Conservation (phyloP, 2,797 vertebrate species). For the Eupleurogrammus muticus region DNA sequence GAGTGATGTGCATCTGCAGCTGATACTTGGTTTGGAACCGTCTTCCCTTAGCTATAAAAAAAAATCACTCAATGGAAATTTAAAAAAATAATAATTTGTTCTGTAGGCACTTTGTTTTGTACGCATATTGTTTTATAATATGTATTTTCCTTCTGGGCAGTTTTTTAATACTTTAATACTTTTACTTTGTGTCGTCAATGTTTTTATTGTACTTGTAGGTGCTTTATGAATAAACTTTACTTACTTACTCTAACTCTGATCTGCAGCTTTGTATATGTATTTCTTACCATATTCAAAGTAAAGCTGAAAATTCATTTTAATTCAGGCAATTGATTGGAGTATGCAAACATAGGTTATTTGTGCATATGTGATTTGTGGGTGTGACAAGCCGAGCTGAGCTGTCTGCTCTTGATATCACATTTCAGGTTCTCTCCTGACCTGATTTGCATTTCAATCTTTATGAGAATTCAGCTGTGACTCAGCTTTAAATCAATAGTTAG, state of each 20-base stretch:
- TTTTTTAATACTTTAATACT: too few relatives aligned
- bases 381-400: constrained; percentile 13
- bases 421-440: constrained; percentile 22
- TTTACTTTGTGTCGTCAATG: too few relatives aligned
- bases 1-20: too few relatives aligned
- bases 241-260: not conserved
- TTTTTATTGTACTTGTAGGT: too few relatives aligned
- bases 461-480: constrained; percentile 46
- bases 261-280: not conserved
- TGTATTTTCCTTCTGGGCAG: too few relatives aligned
- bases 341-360: not conserved
- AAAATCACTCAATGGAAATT: too few relatives aligned
- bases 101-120: too few relatives aligned
- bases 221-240: not conserved
- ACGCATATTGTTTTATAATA: too few relatives aligned
- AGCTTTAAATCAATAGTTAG: constrained; percentile 37
- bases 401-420: constrained; percentile 27
- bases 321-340: not conserved
- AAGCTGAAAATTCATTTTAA: not conserved
- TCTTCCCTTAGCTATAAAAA: too few relatives aligned
- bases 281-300: not conserved
- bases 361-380: not conserved
- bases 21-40: too few relatives aligned
- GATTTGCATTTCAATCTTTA: constrained; percentile 53
- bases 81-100: too few relatives aligned